Conservation (phyloP, 2,888 invertebrate genomes). For the Papilio protenor region DNA sequence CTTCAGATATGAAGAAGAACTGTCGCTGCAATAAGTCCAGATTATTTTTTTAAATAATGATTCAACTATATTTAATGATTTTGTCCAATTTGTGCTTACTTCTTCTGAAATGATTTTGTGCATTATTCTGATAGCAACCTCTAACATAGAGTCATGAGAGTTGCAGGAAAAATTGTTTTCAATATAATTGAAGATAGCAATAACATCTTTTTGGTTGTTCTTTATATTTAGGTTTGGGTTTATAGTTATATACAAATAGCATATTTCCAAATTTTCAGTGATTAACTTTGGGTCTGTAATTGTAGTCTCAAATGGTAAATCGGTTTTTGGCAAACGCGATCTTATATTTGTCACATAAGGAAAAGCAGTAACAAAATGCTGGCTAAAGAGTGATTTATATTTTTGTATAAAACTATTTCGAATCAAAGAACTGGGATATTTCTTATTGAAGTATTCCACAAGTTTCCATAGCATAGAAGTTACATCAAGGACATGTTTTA, state of each 20-base stretch:
- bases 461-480: slow-evolving; percentile 85
- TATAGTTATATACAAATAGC: slow-evolving; percentile 77
- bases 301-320: slow-evolving; percentile 59
- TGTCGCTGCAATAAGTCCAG: slow-evolving; percentile 67
- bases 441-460: slow-evolving; percentile 64
- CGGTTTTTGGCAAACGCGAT: slow-evolving; percentile 60
- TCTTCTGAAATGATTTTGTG: slow-evolving; percentile 68
- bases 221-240: slow-evolving; percentile 72
- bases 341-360: slow-evolving; percentile 82
- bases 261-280: slow-evolving; percentile 70
- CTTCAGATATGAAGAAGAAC: slow-evolving; percentile 60
- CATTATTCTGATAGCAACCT: slow-evolving; percentile 65
- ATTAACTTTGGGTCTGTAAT: slow-evolving; percentile 73
- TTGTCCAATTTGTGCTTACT: slow-evolving; percentile 68
- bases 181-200: slow-evolving; percentile 77
- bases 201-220: slow-evolving; percentile 66
- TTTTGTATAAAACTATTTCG: slow-evolving; percentile 80
- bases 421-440: slow-evolving; percentile 70
- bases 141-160: slow-evolving; percentile 58
- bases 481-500: slow-evolving; percentile 86
- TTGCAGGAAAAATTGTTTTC: slow-evolving; percentile 74
- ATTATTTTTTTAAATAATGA: slow-evolving; percentile 71
- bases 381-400: slow-evolving; percentile 81
- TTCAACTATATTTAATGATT: slow-evolving; percentile 63
- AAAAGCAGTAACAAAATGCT: slow-evolving; percentile 83